Evolutionary conservation across 2,888 invertebrate species (phyloP).

Genomic region (Hetaerina titia): DNA sequence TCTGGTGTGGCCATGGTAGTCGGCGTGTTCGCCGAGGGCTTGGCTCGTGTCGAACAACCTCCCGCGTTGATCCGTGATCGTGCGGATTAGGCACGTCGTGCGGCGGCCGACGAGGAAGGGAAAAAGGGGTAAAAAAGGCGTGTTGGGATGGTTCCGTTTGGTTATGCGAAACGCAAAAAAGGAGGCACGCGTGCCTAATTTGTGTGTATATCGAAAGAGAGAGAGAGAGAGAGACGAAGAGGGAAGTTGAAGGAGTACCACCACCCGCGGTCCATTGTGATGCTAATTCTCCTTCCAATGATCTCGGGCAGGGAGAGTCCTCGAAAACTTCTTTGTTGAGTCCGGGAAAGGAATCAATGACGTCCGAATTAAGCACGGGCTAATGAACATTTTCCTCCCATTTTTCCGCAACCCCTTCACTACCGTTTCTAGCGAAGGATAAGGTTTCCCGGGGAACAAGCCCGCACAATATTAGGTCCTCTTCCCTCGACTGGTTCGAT

Average conservation of each 20-base stretch:
- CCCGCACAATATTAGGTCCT: not conserved
- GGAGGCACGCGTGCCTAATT: slow-evolving; percentile 46
- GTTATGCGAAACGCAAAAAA: not conserved
- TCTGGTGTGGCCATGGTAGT: not conserved
- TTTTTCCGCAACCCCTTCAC: slow-evolving; percentile 25
- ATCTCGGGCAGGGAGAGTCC: not conserved
- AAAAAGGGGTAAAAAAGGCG: not conserved
- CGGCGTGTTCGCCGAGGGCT: not conserved
- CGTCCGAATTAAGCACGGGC: slow-evolving; percentile 49
- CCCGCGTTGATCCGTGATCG: slow-evolving; percentile 1
- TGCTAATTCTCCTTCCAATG: slow-evolving; percentile 45
- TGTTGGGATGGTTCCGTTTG: slow-evolving; percentile 13
- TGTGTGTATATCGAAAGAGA: not conserved
- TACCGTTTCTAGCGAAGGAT: slow-evolving; percentile 1
- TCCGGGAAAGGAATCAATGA: slow-evolving; percentile 49
- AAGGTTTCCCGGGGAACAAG: not conserved
- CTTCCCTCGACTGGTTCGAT: not conserved
- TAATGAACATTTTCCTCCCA: slow-evolving; percentile 38
- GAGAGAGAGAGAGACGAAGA: not conserved
- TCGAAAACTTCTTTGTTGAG: not conserved
- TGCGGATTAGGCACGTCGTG: not conserved
- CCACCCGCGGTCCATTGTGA: slow-evolving; percentile 27
- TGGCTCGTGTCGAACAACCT: not conserved
- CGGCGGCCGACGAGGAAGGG: not conserved
- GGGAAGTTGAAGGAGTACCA: not conserved